Conservation (phyloP, 2,888 invertebrate species). For the Tiphia femorata region DNA sequence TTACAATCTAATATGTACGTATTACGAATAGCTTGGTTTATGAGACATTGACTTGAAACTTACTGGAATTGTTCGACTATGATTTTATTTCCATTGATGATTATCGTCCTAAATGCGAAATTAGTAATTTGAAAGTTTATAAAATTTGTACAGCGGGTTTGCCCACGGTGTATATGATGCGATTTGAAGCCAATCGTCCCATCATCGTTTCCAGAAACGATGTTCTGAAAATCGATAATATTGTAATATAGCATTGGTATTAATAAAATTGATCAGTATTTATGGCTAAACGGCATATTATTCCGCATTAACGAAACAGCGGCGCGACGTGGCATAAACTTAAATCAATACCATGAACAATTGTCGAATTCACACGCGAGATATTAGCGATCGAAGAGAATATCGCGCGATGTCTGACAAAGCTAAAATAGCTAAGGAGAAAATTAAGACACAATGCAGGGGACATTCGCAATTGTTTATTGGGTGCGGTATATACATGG, state of each 20-base stretch:
- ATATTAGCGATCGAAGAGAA: too few relatives aligned
- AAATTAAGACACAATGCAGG: slow-evolving; percentile 40
- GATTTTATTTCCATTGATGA: background rate
- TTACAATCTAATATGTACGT: slow-evolving; percentile 63
- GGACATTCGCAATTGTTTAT: slow-evolving; percentile 50
- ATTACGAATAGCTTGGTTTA: slow-evolving; percentile 54
- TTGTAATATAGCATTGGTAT: slow-evolving; percentile 57
- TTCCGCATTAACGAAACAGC: too few relatives aligned
- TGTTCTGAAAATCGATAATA: too few relatives aligned
- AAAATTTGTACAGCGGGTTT: too few relatives aligned
- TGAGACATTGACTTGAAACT: background rate
- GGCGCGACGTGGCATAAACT: too few relatives aligned
- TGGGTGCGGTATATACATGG: slow-evolving; percentile 41
- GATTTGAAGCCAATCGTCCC: too few relatives aligned
- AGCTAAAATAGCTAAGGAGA: slow-evolving; percentile 9
- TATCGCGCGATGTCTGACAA: background rate
- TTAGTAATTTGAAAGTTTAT: background rate
- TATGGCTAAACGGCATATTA: slow-evolving; percentile 41
- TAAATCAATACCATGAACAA: too few relatives aligned
- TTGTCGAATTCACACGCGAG: too few relatives aligned
- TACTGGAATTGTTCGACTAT: background rate
- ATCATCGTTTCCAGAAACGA: too few relatives aligned
- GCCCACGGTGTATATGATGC: too few relatives aligned
- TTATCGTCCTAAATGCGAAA: background rate
- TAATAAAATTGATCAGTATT: slow-evolving; percentile 63